phyloP scores from a whole-genome alignment of 2,113 vertebrate genomes.

The Grammomys surdaster region DNA sequence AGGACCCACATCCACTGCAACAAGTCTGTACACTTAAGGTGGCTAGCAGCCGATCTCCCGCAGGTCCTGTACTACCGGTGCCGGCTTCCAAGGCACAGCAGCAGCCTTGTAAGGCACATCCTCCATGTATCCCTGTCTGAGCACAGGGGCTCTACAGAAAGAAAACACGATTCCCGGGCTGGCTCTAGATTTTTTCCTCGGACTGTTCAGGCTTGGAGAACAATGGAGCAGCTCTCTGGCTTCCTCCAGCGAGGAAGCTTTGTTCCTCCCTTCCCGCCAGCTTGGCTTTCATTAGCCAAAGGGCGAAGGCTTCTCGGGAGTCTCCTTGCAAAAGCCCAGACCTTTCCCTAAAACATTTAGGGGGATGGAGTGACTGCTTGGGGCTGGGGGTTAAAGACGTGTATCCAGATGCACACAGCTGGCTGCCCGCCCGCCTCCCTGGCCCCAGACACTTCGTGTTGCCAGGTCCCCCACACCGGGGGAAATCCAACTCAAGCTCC shows the following conservation, averaged over 20 bases:
- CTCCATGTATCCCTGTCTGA: not conserved
- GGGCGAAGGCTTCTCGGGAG: constrained; percentile 36
- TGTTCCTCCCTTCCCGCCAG: constrained; percentile 77
- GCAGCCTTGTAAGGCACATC: not conserved
- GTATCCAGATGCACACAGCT: constrained; percentile 75
- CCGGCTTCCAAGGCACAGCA: not conserved
- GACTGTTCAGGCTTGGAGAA: constrained; percentile 71
- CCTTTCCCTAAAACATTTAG: not conserved
- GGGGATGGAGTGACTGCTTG: not conserved
- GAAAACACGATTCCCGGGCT: constrained; percentile 14
- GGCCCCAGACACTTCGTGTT: constrained; percentile 26
- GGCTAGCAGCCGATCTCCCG: not conserved
- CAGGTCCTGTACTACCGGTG: not conserved
- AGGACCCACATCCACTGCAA: constrained; percentile 44
- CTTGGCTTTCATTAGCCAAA: constrained; percentile 57
- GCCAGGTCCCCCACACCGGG: constrained; percentile 75
- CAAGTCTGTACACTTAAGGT: constrained; percentile 37
- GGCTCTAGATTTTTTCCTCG: not conserved
- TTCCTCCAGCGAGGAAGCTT: constrained; percentile 74
- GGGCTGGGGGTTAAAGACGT: not conserved
- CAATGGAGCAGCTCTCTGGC: constrained; percentile 75
- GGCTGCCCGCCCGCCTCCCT: constrained; percentile 60
- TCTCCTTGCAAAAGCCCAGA: not conserved
- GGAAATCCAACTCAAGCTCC: constrained; percentile 63
- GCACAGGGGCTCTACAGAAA: not conserved